Base-by-base conservation (phyloP, 2,113 vertebrate species). In the Hemiprocne comata region DNA sequence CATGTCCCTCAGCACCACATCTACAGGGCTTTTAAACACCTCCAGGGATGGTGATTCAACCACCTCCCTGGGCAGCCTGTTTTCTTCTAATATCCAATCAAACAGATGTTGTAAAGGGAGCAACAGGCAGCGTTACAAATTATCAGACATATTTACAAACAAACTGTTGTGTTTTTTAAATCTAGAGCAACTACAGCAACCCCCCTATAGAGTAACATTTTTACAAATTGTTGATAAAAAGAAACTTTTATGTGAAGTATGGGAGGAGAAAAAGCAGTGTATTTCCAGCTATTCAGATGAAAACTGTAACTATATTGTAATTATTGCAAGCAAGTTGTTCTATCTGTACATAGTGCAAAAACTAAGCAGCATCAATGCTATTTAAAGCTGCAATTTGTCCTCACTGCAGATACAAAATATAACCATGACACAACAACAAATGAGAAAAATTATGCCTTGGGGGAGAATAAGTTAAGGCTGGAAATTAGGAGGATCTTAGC, bases 371-470 rank as follows among this genome's bases (percentile, higher is more conserved):
- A 57, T 69, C 62, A 33, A 33, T 54, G 80, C 66, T 92, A 86
- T 90, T 93, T 90, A 90, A 92, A 90, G 64, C 82, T 46, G 25
- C 83, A 90, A 61, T 93, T 95, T 96, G 79, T 58, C 79, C 76
- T 93, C 20, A 2, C 55, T 79, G 29, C 36, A 61, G 54, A 54
- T 92, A 79, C 75, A 88, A 95, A 93, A 92, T 83, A 83, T 38
- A 95, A 89, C 77, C 10, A 2, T 85, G 89, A 94, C 74, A 90
- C 50, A 79, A 82, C 89, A 93, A 85, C 77, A 94, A 89, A 91
- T 92, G 89, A 92, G 77, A 87, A 94, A 95, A 94, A 95, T 15
- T n/a, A 84, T 82, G 81, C 94, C 93, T 75, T 80, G 38, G 69
- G 92, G 89, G 69, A 93, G 44, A 91, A 33, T 72, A 96, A 94